phyloP scores from a whole-genome alignment of 2,797 vertebrate species.

The Diglossa cyanea region DNA sequence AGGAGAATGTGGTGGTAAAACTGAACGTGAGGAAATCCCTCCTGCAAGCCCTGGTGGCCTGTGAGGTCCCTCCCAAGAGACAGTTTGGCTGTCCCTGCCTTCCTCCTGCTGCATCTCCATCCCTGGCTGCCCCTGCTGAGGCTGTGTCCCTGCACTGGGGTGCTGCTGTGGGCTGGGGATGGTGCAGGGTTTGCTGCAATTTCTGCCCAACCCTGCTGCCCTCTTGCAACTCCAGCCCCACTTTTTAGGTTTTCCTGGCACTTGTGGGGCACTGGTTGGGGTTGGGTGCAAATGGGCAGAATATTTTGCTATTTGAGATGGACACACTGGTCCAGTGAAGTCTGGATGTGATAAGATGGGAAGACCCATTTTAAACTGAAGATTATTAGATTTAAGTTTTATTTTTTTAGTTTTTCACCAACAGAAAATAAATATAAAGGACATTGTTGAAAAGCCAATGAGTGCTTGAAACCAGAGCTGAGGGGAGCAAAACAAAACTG shows the following conservation, averaged over 20 bases:
- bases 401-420: neutral
- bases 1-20: neutral
- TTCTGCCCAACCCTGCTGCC: neutral
- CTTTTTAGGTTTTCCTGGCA: neutral
- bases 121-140: neutral
- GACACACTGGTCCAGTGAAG: neutral
- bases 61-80: neutral
- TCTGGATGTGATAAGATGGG: accelerated
- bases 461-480: neutral
- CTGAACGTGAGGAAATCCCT: accelerated
- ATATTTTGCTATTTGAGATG: neutral
- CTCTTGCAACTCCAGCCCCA: neutral
- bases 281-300: neutral
- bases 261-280: neutral
- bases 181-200: neutral
- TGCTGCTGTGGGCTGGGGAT: neutral
- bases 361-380: neutral
- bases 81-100: neutral
- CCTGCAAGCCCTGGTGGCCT: neutral
- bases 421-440: neutral
- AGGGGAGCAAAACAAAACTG: neutral
- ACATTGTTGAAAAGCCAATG: neutral
- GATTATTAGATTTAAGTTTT: neutral
- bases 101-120: neutral
- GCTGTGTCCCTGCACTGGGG: neutral